Conservation (phyloP, 2,113 vertebrate species). For the Semicossyphus pulcher region DNA sequence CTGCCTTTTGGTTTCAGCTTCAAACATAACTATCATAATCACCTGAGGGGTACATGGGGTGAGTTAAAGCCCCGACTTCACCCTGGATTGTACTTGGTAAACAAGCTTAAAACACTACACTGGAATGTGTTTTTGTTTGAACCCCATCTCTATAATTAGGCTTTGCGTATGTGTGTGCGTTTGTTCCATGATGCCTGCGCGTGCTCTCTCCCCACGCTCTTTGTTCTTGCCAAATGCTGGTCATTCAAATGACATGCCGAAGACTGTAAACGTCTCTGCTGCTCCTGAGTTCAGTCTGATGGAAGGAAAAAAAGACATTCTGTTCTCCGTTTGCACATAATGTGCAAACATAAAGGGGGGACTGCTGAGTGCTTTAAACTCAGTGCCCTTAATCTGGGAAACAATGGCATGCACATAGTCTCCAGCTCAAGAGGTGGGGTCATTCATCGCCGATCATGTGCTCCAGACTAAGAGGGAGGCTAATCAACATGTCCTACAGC, state of each 20-base stretch:
- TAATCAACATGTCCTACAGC: slow-evolving; percentile 45
- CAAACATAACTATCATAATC: too few relatives aligned
- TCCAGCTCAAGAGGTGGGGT: slow-evolving; percentile 21
- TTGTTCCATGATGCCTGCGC: slow-evolving; percentile 33
- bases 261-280: neutral
- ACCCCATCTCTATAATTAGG: slow-evolving; percentile 63
- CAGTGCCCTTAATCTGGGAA: slow-evolving; percentile 47
- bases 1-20: too few relatives aligned
- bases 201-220: slow-evolving; percentile 41
- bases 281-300: neutral
- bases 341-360: slow-evolving; percentile 1
- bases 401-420: slow-evolving; percentile 55
- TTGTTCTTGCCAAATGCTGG: slow-evolving; percentile 38
- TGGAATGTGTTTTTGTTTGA: slow-evolving; percentile 56
- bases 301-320: too few relatives aligned
- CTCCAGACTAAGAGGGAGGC: slow-evolving; percentile 49
- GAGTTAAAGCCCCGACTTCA: slow-evolving; percentile 15
- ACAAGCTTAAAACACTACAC: slow-evolving; percentile 18
- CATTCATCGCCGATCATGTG: slow-evolving; percentile 56
- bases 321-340: too few relatives aligned
- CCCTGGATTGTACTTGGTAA: slow-evolving; percentile 35
- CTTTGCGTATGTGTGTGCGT: slow-evolving; percentile 21
- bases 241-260: slow-evolving; percentile 14
- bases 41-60: slow-evolving; percentile 19
- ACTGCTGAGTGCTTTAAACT: slow-evolving; percentile 26